A percentile compares a stretch with the other conserved stretches of the same genome.
Conservation (phyloP, 1,140 invertebrate species). For the Caenorhabditis tropicalis region DNA sequence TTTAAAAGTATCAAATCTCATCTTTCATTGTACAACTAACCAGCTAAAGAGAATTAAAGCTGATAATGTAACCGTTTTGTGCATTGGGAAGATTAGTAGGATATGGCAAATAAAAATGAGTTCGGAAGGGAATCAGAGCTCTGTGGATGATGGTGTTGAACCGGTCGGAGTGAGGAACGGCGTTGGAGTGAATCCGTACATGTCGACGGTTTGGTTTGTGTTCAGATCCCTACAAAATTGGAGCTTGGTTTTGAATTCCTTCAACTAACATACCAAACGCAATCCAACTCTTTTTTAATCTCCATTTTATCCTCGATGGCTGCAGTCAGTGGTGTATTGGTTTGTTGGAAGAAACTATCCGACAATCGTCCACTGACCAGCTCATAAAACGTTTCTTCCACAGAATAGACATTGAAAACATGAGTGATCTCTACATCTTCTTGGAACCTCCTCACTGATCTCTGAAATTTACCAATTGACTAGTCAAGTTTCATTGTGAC, state of each 20-base stretch:
- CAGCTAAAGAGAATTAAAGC: conserved; percentile 5
- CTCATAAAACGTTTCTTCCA: conserved; percentile 47
- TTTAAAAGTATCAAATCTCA: neutral
- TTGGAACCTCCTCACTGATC: conserved; percentile 47
- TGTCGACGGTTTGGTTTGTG: neutral
- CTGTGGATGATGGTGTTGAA: neutral
- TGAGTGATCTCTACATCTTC: conserved; percentile 51
- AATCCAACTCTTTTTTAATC: neutral
- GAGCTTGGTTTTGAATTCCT: neutral
- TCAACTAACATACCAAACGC: neutral
- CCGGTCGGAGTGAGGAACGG: neutral
- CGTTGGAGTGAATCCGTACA: neutral
- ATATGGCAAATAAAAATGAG: neutral
- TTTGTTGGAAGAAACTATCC: conserved; percentile 13
- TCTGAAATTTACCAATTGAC: neutral
- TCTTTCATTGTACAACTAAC: neutral
- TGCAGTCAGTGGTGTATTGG: neutral
- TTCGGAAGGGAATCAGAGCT: neutral
- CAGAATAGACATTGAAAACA: conserved; percentile 44
- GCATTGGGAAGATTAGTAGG: neutral
- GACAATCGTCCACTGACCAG: conserved; percentile 46
- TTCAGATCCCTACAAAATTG: neutral
- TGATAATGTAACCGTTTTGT: neutral
- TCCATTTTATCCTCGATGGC: neutral
- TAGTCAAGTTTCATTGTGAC: neutral